Conservation (phyloP, 2,888 invertebrate genomes). For the Lycia hirtaria region DNA sequence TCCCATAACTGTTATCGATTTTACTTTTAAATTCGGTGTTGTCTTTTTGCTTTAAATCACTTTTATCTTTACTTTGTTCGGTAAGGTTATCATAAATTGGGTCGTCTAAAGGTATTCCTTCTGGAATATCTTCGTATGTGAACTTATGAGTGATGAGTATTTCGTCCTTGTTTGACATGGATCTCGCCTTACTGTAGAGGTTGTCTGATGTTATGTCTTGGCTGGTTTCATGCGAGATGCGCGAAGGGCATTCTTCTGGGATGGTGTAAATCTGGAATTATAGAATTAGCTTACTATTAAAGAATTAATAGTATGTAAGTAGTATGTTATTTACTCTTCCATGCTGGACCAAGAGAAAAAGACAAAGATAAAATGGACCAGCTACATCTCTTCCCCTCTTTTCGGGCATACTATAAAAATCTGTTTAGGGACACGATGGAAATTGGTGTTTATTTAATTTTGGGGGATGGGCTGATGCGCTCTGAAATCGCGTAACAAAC, state of each 20-base stretch:
- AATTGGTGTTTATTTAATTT: no score
- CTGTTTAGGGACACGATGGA: no score
- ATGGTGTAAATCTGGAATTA: conserved; percentile 72
- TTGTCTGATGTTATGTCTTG: conserved; percentile 65
- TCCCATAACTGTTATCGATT: neutral
- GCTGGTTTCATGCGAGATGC: conserved; percentile 57
- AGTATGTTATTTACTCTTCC: no score
- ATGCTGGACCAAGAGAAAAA: no score
- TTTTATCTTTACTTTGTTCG: conserved; percentile 37
- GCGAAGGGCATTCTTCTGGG: conserved; percentile 75
- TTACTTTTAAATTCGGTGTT: neutral
- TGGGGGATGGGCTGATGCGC: no score
- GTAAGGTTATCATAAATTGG: conserved; percentile 71
- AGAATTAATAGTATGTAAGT: no score
- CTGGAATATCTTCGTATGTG: conserved; percentile 73
- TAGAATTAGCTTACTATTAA: no score
- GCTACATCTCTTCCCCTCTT: no score
- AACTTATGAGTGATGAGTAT: conserved; percentile 70
- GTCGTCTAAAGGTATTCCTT: conserved; percentile 74
- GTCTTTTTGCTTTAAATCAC: conserved; percentile 22
- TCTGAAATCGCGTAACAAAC: no score
- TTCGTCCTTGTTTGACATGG: conserved; percentile 60
- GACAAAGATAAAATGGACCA: no score
- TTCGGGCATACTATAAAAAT: no score
- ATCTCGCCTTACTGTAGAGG: conserved; percentile 67